A percentile compares a stretch with the other conserved stretches of the same genome.
These are phyloP conservation scores for Gymnocephalus cernua DNA, from an alignment of 2,113 vertebrate genomes.

Conservation along the genomic window DNA sequence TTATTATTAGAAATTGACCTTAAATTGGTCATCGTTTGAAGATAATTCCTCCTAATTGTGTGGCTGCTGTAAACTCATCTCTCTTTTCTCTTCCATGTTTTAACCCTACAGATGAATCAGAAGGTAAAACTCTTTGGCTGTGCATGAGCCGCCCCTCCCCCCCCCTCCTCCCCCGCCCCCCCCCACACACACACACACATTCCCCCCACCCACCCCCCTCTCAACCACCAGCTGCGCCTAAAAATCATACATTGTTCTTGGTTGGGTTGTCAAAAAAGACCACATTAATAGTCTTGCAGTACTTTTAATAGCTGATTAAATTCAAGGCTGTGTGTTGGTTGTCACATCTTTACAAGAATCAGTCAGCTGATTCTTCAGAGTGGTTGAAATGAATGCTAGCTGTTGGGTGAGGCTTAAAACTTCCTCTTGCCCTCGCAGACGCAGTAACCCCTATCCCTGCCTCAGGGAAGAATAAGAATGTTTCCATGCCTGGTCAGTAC, in stretches of 20 bases:
- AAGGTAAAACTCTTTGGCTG: slow-evolving; percentile 92
- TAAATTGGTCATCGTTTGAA: neutral
- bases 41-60: slow-evolving; percentile 12
- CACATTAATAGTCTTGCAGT: slow-evolving; percentile 13
- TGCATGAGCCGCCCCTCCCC: slow-evolving; percentile 74
- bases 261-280: slow-evolving; percentile 30
- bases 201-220: neutral
- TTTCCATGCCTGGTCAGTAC: slow-evolving; percentile 72
- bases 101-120: slow-evolving; percentile 94
- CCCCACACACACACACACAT: neutral
- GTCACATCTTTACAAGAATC: slow-evolving; percentile 27
- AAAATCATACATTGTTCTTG: slow-evolving; percentile 22
- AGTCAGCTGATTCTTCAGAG: slow-evolving; percentile 20
- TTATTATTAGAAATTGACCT: neutral
- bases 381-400: slow-evolving; percentile 38
- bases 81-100: slow-evolving; percentile 87
- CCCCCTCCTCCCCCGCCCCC: neutral
- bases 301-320: neutral
- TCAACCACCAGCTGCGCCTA: slow-evolving; percentile 46
- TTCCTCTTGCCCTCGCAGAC: slow-evolving; percentile 53
- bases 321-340: slow-evolving; percentile 17
- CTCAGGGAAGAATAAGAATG: slow-evolving; percentile 68
- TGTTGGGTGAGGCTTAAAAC: slow-evolving; percentile 45
- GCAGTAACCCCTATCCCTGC: slow-evolving; percentile 54
- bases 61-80: slow-evolving; percentile 66